These are phyloP conservation scores for Phaetusa simplex DNA, from an alignment of 2,113 vertebrate species.

Conservation along the genomic window DNA sequence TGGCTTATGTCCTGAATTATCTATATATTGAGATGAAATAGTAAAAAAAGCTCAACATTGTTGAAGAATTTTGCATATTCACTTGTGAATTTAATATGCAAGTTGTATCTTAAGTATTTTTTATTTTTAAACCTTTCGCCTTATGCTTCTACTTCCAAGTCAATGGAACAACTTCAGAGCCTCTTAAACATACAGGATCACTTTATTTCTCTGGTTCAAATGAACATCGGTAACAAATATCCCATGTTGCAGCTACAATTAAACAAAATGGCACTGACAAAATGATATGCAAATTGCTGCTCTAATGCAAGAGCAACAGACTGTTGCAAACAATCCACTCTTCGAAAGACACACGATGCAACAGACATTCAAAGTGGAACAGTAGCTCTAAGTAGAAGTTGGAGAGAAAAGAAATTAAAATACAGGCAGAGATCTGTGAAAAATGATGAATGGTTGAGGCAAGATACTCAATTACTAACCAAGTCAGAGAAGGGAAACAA, in stretches of 20 bases:
- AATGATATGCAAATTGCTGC: neutral
- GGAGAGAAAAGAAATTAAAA: neutral
- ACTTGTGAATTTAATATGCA: neutral
- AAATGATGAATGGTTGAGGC: neutral
- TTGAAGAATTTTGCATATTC: neutral
- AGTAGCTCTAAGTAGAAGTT: neutral
- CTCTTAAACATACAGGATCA: neutral
- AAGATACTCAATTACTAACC: neutral
- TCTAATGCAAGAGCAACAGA: neutral
- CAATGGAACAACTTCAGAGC: neutral
- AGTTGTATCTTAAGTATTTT: neutral
- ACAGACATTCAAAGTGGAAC: neutral
- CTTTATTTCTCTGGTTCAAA: neutral
- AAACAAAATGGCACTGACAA: neutral
- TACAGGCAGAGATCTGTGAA: neutral
- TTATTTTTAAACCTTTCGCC: neutral
- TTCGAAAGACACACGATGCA: rapidly evolving
- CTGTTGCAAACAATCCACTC: neutral
- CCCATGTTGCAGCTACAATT: neutral
- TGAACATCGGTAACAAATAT: neutral
- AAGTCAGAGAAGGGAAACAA: neutral
- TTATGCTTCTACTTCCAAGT: neutral
- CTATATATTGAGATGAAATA: neutral
- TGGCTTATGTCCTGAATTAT: neutral
- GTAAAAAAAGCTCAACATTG: neutral